Conservation (phyloP, 2,113 vertebrate species). For the Salvelinus fontinalis region DNA sequence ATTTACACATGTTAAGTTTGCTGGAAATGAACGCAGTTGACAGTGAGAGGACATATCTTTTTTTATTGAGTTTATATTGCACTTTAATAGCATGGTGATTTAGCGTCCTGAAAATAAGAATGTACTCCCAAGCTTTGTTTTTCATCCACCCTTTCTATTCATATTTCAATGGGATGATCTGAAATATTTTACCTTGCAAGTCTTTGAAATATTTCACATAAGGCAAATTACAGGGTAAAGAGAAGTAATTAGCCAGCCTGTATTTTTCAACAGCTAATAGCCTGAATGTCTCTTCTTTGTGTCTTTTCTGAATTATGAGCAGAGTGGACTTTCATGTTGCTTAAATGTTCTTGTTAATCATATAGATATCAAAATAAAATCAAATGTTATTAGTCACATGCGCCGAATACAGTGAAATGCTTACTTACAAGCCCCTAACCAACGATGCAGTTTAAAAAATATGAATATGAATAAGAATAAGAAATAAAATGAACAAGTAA, state of each 20-base stretch:
- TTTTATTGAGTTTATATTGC: not conserved
- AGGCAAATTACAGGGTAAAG: conserved; percentile 24
- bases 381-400: too few species aligned
- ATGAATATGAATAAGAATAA: too few species aligned
- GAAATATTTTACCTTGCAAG: not conserved
- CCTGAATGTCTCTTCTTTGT: conserved; percentile 11
- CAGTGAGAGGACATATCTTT: too few species aligned
- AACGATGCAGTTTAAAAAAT: too few species aligned
- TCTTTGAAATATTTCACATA: not conserved
- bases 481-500: too few species aligned
- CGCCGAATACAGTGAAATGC: too few species aligned
- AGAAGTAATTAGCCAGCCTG: conserved; percentile 1
- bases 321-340: conserved; percentile 24
- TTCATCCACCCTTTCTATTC: conserved; percentile 23
- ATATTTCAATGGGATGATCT: conserved; percentile 20
- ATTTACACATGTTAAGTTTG: too few species aligned
- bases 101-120: conserved; percentile 32
- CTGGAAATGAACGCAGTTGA: too few species aligned
- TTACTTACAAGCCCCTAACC: too few species aligned
- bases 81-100: conserved; percentile 32
- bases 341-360: conserved; percentile 41
- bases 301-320: conserved; percentile 26
- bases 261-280: conserved; percentile 29
- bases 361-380: not conserved
- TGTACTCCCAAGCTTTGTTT: conserved; percentile 30